Conservation (phyloP, 1,140 invertebrate genomes). For the Drosophila tani region DNA sequence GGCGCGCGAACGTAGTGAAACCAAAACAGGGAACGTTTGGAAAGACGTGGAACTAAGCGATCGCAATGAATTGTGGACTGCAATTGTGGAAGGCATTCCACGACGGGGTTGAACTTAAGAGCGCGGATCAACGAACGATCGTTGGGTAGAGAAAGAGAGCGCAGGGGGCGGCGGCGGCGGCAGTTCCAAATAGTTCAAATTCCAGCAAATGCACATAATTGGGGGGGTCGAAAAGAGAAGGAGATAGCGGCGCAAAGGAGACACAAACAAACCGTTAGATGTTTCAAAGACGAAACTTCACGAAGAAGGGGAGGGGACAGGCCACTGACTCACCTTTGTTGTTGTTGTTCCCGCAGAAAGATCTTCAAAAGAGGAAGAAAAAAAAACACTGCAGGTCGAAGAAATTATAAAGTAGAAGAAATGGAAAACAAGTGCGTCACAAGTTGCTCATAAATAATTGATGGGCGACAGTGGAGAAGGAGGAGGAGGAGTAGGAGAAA, state of each 20-base stretch:
- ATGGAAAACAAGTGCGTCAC: slow-evolving; percentile 46
- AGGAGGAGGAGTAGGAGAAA: neutral
- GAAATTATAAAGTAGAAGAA: slow-evolving; percentile 2
- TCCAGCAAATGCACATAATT: slow-evolving; percentile 41
- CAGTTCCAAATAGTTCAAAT: slow-evolving; percentile 41
- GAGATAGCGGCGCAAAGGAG: neutral
- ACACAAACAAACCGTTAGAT: slow-evolving; percentile 4
- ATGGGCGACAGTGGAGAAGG: slow-evolving; percentile 3
- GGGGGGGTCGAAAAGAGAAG: neutral
- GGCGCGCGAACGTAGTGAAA: slow-evolving; percentile 67
- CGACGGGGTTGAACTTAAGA: slow-evolving; percentile 16
- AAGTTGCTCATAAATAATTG: slow-evolving; percentile 41
- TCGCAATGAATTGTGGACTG: slow-evolving; percentile 37
- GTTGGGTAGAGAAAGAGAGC: neutral
- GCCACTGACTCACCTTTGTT: slow-evolving; percentile 9
- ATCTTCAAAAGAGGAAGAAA: slow-evolving; percentile 1
- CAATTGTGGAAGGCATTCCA: slow-evolving; percentile 7
- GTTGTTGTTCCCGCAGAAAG: slow-evolving; percentile 1
- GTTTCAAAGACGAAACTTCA: neutral
- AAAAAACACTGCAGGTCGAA: slow-evolving; percentile 1
- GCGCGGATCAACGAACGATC: slow-evolving; percentile 31
- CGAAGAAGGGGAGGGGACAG: neutral
- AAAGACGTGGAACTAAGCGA: slow-evolving; percentile 38
- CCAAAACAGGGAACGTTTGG: slow-evolving; percentile 61
- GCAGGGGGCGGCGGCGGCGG: neutral